Evolutionary conservation across 92 coral and sea anemone species (phyloP), one percentile per base, ranked within the genome.

Genomic region (Phymanthus crucifer): DNA sequence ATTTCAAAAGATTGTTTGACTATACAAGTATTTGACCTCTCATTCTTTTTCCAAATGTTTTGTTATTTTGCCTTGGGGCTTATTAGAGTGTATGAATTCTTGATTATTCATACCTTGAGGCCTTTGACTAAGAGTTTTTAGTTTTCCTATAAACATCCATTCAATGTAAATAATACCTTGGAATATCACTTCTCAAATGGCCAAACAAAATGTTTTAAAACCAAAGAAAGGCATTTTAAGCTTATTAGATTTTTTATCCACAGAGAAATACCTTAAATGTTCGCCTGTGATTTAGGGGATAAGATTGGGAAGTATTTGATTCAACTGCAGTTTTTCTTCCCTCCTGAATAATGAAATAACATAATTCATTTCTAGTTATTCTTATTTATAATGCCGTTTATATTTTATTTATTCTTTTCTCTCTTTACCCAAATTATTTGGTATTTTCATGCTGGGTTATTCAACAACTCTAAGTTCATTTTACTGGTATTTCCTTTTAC

Each of bases 151-250:
- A 74, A 75, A 75, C 79, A 75, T 52, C 47, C 23, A 38, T 34
- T 52, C 37, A 75, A n/a, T 46, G n/a, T n/a, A n/a, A 19, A 31
- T 27, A 50, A 52, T 56, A 50, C 38, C n/a, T 40, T 32, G 48
- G 32, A 33, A 76, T 38, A 16, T 21, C 64, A 56, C 61, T 24
- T 57, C 50, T 82, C 77, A 77, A 84, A 69, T 84, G 67, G 40
- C 78, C 29, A 82, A 71, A 46, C 76, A 70, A 48, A 68, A 73
- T 80, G 45, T 77, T 80, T 80, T 75, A 68, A 75, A 71, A 70
- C 71, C 58, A 61, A 70, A 74, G 52, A 72, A 79, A 68, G 66
- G 4, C 48, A 68, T 79, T 79, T 70, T 70, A 68, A 32, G 58
- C 66, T 66, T 78, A 78, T 66, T 64, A 65, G 19, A 8, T 24